Percentiles rank a stretch among this genome's conserved stretches.
Evolutionary conservation across 1,140 invertebrate genomes (phyloP).

Genomic region (Neotoxoptera formosana): DNA sequence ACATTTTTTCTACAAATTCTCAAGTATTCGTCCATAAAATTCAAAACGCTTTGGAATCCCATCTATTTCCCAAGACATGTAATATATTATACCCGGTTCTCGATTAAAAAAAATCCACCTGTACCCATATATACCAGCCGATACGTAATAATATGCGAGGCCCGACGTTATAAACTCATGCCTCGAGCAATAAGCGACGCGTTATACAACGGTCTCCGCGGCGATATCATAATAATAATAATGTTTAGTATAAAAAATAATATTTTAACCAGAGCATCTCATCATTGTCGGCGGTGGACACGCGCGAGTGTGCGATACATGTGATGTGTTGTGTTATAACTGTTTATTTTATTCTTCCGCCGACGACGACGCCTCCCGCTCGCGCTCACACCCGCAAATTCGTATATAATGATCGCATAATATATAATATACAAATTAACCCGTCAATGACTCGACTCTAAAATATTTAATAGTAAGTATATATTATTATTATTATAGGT

Average conservation of each 20-base stretch:
- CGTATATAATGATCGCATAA: background rate
- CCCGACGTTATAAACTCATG: background rate
- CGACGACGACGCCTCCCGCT: background rate
- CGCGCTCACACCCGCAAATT: background rate
- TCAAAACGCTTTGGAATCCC: background rate
- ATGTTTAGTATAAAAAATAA: background rate
- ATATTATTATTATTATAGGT: too few species aligned
- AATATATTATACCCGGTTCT: too few species aligned
- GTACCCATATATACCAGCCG: background rate
- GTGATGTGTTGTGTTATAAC: background rate
- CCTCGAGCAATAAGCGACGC: background rate
- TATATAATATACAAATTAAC: background rate
- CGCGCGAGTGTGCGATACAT: background rate
- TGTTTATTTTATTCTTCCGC: background rate
- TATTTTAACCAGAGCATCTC: background rate
- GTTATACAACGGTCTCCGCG: background rate
- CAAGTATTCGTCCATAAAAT: too few species aligned
- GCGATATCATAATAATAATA: background rate
- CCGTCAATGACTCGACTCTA: background rate
- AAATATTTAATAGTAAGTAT: background rate
- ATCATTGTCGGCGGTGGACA: background rate
- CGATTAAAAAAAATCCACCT: background rate
- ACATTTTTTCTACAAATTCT: background rate
- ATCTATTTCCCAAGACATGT: background rate
- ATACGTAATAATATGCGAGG: background rate